Evolutionary conservation across 2,888 invertebrate species (phyloP), one percentile per base, ranked within the genome.

Genomic region (Salticus scenicus): DNA sequence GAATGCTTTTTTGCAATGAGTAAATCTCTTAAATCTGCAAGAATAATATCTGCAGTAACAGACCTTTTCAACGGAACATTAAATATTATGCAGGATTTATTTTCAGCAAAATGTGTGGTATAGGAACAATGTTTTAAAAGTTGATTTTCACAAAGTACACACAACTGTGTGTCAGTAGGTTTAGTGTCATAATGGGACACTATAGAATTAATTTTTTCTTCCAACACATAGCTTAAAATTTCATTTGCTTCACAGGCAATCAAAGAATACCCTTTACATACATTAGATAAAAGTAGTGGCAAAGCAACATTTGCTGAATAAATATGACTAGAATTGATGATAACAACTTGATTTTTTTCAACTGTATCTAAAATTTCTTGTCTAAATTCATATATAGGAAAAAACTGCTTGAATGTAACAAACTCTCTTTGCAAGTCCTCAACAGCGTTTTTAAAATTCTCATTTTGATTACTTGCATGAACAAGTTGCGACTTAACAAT

Each of bases 241-340:
- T 12, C 12, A 27, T 27, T 70, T n/a, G 42, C 20, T 70, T 70
- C 70, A 70, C 70, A 70, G 28, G 42, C 33, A 14, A 70, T 28
- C 0, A 70, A 8, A 2, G 41, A 27, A 28, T 70, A 28, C 10
- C 42, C 8, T 42, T 17, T 0, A 24, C 20, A 42, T 70, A 17
- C 20, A 41, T 70, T 70, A 42, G 17, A 17, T 24, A 70, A 12
- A 0, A 70, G 0, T 12, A 42, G 24, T 1, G 70, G 70, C 42
- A 70, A 27, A 2, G 27, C 42, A 28, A 42, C 28, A 28, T 70
- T 70, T 33, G 42, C 41, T 27, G 10, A 27, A 70, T 70, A 70
- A 27, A 27, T 12, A 42, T 8, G 27, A 41, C 42, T 28, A 27
- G 70, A 24, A 20, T 8, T 2, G 14, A 70, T 42, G 4, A 70